Evolutionary conservation across 1,140 invertebrate species (phyloP).

Genomic region (Scaptomyza graminum): DNA sequence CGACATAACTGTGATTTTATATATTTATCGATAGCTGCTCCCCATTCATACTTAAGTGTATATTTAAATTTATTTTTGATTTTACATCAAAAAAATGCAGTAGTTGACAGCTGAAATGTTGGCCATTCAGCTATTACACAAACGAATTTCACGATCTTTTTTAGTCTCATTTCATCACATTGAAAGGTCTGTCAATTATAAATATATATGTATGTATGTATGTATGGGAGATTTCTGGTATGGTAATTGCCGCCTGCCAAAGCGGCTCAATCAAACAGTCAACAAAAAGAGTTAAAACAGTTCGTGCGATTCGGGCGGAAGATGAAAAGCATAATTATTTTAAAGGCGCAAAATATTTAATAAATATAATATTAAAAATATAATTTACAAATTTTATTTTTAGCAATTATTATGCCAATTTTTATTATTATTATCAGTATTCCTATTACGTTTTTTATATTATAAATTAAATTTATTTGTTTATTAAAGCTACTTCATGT

Average conservation of each 20-base stretch:
- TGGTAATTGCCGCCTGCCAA: constrained; percentile 72
- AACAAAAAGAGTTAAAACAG: constrained; percentile 9
- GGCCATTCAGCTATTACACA: constrained; percentile 49
- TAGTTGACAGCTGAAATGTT: constrained; percentile 76
- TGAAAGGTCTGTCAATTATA: constrained; percentile 76
- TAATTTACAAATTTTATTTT: not conserved
- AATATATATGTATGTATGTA: constrained; percentile 4
- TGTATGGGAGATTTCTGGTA: constrained; percentile 44
- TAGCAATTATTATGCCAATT: too few species aligned
- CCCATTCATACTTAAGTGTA: constrained; percentile 9
- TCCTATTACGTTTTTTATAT: too few species aligned
- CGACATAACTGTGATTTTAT: constrained; percentile 46
- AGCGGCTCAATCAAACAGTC: constrained; percentile 49
- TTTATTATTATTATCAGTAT: too few species aligned
- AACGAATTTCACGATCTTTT: constrained; percentile 49
- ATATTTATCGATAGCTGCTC: constrained; percentile 18
- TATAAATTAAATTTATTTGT: not conserved
- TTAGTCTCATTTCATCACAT: constrained; percentile 69
- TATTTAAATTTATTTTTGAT: constrained; percentile 43
- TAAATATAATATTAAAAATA: too few species aligned
- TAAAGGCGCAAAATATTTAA: too few species aligned
- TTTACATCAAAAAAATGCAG: constrained; percentile 49
- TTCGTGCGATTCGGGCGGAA: constrained; percentile 21
- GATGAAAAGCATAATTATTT: constrained; percentile 5
- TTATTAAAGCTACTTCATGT: not conserved